A percentile compares a stretch with the other conserved stretches of the same genome.
These are phyloP conservation scores for Potorous gilbertii DNA, from an alignment of 2,797 vertebrate genomes.

Conservation along the genomic window DNA sequence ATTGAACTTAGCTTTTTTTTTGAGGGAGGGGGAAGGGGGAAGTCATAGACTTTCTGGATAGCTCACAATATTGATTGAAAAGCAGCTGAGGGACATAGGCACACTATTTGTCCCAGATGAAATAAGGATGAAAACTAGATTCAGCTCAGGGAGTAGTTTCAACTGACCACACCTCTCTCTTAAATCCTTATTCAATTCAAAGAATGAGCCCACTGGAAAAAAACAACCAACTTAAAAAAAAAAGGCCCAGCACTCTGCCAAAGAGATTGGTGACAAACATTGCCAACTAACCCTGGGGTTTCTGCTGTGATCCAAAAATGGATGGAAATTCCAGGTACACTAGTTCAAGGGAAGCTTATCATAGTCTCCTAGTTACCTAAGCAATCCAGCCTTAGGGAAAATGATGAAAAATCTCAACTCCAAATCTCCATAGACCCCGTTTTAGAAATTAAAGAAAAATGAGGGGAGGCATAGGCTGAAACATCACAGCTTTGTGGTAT, in stretches of 20 bases:
- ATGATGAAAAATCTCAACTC: slow-evolving; percentile 37
- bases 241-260: slow-evolving; percentile 44
- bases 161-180: slow-evolving; percentile 35
- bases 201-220: slow-evolving; percentile 29
- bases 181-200: slow-evolving; percentile 37
- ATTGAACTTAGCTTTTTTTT: slow-evolving; percentile 42
- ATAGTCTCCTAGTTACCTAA: slow-evolving; percentile 59
- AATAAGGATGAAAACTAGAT: slow-evolving; percentile 59
- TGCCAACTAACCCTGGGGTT: slow-evolving; percentile 65
- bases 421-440: slow-evolving; percentile 51
- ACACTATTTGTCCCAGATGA: slow-evolving; percentile 46
- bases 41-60: slow-evolving; percentile 39
- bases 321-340: slow-evolving; percentile 58
- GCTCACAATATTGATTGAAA: slow-evolving; percentile 63
- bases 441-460: slow-evolving; percentile 40
- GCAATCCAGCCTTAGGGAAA: slow-evolving; percentile 60
- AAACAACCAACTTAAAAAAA: slow-evolving; percentile 52
- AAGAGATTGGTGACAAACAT: slow-evolving; percentile 58
- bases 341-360: slow-evolving; percentile 61
- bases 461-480: slow-evolving; percentile 4
- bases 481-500: slow-evolving; percentile 16
- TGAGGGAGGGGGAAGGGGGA: slow-evolving; percentile 49
- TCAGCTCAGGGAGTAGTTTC: slow-evolving; percentile 47
- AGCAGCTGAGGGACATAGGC: slow-evolving; percentile 52
- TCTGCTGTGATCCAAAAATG: slow-evolving; percentile 52